These are phyloP conservation scores for Syrista parreyssii DNA, from an alignment of 2,888 invertebrate species.

Conservation along the genomic window DNA sequence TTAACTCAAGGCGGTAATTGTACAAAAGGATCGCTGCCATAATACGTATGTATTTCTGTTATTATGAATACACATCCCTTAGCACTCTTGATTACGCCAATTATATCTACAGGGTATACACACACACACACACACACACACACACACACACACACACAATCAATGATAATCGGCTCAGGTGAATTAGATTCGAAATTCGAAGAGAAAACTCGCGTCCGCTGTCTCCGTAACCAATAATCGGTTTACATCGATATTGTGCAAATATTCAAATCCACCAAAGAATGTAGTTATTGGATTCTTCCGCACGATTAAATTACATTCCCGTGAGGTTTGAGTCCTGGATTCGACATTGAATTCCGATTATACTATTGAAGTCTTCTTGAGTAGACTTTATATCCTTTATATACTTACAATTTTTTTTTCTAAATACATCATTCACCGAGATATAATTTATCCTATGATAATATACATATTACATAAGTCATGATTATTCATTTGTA, in stretches of 20 bases:
- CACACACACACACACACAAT: neutral
- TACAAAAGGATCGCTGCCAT: neutral
- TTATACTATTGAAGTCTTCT: neutral
- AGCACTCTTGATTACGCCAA: neutral
- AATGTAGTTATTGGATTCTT: constrained; percentile 62
- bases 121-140: neutral
- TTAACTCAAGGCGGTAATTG: neutral
- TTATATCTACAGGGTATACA: neutral
- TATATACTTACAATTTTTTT: neutral
- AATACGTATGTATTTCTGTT: neutral
- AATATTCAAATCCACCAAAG: constrained; percentile 45
- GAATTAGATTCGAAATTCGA: neutral
- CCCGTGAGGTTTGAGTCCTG: constrained; percentile 43
- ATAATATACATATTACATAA: neutral
- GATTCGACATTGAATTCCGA: constrained; percentile 53
- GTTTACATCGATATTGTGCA: constrained; percentile 42
- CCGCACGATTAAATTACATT: constrained; percentile 59
- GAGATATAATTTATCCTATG: neutral
- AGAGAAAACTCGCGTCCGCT: neutral
- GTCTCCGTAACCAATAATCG: neutral
- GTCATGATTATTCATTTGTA: neutral
- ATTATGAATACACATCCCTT: neutral
- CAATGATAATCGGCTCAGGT: neutral
- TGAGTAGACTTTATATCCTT: neutral
- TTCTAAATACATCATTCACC: neutral